A percentile compares a stretch with the other conserved stretches of the same genome.
phyloP scores from a whole-genome alignment of 2,797 vertebrate genomes.

The Xiphorhynchus erythropygius region DNA sequence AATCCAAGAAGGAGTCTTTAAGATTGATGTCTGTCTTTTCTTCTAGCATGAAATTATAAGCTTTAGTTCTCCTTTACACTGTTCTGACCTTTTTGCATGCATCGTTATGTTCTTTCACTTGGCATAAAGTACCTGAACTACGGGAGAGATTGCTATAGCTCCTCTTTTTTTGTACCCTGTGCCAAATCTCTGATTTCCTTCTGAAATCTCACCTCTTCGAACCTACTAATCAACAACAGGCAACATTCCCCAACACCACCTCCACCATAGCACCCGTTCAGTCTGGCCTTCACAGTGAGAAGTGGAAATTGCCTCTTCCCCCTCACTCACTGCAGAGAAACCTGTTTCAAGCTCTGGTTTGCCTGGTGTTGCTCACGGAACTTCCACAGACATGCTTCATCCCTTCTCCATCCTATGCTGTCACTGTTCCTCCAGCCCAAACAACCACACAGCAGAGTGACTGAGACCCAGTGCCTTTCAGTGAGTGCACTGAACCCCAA shows the following conservation, averaged over 20 bases:
- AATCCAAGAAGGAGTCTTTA: not conserved
- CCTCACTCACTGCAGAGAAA: not conserved
- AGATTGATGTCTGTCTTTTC: not conserved
- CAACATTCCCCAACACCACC: not conserved
- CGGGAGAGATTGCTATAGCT: not conserved
- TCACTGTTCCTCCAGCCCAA: fast-evolving
- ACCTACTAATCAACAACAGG: not conserved
- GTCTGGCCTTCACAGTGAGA: not conserved
- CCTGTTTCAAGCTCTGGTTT: not conserved
- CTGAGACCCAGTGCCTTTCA: not conserved
- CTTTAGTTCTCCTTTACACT: not conserved
- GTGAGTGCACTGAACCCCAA: not conserved
- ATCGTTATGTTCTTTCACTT: not conserved
- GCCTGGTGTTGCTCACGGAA: not conserved
- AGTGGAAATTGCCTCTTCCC: not conserved
- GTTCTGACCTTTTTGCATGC: not conserved
- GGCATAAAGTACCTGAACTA: not conserved
- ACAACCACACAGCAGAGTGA: not conserved
- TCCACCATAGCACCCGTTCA: not conserved
- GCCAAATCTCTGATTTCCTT: not conserved
- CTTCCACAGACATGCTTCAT: fast-evolving
- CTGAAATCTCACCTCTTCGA: not conserved
- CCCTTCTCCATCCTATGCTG: not conserved
- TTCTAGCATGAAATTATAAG: not conserved
- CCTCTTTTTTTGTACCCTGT: not conserved